Conservation (phyloP, 2,797 vertebrate species). For the Lacerta agilis region DNA sequence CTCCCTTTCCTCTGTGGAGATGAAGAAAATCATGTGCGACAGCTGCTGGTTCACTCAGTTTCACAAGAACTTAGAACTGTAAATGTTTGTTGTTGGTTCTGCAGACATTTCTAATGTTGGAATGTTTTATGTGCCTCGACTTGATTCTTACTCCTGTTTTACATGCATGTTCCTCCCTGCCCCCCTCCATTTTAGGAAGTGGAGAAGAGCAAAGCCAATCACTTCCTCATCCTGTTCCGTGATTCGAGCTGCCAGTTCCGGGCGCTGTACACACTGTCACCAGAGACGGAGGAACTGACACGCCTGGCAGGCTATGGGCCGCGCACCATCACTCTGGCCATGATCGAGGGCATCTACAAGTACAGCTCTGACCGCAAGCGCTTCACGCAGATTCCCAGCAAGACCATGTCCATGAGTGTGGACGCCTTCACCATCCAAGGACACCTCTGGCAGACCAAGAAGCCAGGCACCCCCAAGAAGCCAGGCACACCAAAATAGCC, state of each 20-base stretch:
- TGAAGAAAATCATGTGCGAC: not conserved
- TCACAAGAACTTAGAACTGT: not conserved
- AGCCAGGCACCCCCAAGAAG: slow-evolving; percentile 92
- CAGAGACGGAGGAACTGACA: slow-evolving; percentile 89
- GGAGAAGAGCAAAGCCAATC: slow-evolving; percentile 89
- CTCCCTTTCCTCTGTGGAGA: not conserved
- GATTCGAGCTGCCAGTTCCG: slow-evolving; percentile 93
- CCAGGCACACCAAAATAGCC: slow-evolving; percentile 87
- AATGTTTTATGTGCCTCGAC: not conserved
- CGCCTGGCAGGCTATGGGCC: slow-evolving; percentile 90
- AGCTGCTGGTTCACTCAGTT: not conserved
- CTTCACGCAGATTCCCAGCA: slow-evolving; percentile 92
- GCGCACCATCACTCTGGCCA: slow-evolving; percentile 80
- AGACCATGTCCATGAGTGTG: slow-evolving; percentile 96
- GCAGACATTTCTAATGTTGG: not conserved
- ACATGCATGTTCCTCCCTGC: accelerated
- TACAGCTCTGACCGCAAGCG: slow-evolving; percentile 96
- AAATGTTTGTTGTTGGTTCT: not conserved
- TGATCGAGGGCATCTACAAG: slow-evolving; percentile 94
- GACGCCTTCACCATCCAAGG: slow-evolving; percentile 94
- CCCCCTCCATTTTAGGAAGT: slow-evolving; percentile 81
- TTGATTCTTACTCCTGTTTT: not conserved
- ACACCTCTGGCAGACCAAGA: slow-evolving; percentile 90
- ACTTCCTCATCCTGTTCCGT: slow-evolving; percentile 94
- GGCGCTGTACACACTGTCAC: slow-evolving; percentile 89